Base-by-base conservation (phyloP, 2,888 invertebrate species). In the Mythimna vitellina region DNA sequence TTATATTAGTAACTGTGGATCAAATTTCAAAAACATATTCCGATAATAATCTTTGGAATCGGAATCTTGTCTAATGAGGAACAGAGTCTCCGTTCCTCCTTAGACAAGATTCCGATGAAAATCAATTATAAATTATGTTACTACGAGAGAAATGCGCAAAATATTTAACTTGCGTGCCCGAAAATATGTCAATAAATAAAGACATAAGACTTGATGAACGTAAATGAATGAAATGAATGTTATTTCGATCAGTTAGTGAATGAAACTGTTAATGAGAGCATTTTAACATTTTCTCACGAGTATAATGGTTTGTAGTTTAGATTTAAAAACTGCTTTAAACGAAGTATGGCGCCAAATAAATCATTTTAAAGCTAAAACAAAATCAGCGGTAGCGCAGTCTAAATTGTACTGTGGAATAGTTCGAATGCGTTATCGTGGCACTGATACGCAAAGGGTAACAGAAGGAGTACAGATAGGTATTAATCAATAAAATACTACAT, bases 151-250 rank as follows among this genome's bases (percentile, higher is more conserved):
- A 69, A 61, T 74, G 17, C 20, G 66, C 25, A 49, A 65, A 57
- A 68, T 42, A 65, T 51, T 65, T 60, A 7, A 12, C 49, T 35
- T 29, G 63, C 70, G 76, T 78, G 76, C 14, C 25, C 29, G 35
- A 56, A 63, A 63, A 20, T 46, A 69, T 63, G 32, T 64, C 60
- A 60, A 64, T 68, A 49, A 81, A 81, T 78, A 53, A 68, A 70
- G 81, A 54, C 61, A 58, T 80, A 69, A 73, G 22, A 53, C 42
- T 35, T 60, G 58, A 53, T 35, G 42, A 51, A 63, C 12, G 69
- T 69, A 65, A 78, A 66, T 64, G 51, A 81, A 70, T 64, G 46
- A 56, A 76, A 78, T 78, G 10, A 46, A 38, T 32, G 22, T 25
- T 10, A 79, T 64, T 49, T 51, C 22, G 49, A 51, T 51, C 72